Base-by-base conservation (phyloP, 2,113 vertebrate species). In the Melanocharis versteri region DNA sequence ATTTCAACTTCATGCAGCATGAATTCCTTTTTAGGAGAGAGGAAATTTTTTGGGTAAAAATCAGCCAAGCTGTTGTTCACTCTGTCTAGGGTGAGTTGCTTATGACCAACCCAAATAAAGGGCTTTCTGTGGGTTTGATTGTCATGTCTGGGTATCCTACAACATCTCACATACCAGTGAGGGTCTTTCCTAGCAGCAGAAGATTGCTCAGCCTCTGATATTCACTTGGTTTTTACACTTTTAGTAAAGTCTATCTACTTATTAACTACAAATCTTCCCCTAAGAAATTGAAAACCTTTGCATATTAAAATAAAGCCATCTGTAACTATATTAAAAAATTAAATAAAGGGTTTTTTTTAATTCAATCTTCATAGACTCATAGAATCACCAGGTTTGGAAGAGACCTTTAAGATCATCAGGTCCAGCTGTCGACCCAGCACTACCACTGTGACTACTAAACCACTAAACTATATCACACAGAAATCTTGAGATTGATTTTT, bases 321-420 rank as follows among this genome's bases (percentile, higher is more conserved):
- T n/a, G 2, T 30, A 31, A 66, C 24, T 51, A 22, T 35, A 50
- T n/a, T 8, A 33, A 65, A 26, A 61, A 57, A 73, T n/a, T n/a
- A n/a, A n/a, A n/a, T n/a, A n/a, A n/a, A n/a, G 2, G 1, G 0
- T 2, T 30, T 56, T 86, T 79, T 35, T n/a, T 3, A 56, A n/a
- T 37, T 28, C 22, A 44, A 12, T 61, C 12, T 58, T 44, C 33
- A 33, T 4, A 37, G 21, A 64, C 37, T 33, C 17, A 28, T 27
- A 15, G 27, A 65, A 27, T 33, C 27, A 44, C 7, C 15, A 58
- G 6, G 21, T 7, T 19, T 57, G 12, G 5, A 31, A 64, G 26
- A 33, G 15, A 65, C 8, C 42, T 57, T 37, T 58, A 39, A 73
- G 15, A 65, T 48, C 13, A n/a, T 56, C 21, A 71, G 64, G 35